Percentiles rank a stretch among this genome's conserved stretches.
Conservation (phyloP, 2,797 vertebrate genomes). For the Aldrovandia affinis region DNA sequence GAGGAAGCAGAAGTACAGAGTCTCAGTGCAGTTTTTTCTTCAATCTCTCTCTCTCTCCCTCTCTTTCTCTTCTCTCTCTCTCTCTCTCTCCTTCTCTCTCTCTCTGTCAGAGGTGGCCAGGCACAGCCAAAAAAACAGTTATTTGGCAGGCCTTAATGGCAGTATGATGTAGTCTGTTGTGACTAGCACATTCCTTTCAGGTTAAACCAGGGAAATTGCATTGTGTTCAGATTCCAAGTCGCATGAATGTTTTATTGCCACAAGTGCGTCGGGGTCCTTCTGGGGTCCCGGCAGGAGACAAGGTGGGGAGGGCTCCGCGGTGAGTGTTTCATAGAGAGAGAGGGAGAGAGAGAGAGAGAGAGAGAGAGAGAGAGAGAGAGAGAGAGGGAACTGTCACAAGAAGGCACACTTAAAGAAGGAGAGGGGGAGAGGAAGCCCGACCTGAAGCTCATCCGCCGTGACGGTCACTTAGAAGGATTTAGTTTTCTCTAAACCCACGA, state of each 20-base stretch:
- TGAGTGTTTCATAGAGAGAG: constrained; percentile 60
- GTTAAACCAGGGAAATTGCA: constrained; percentile 85
- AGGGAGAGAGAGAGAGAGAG: constrained; percentile 64
- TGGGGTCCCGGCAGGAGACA: constrained; percentile 56
- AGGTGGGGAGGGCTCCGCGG: constrained; percentile 44
- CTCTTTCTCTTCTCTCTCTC: constrained; percentile 68
- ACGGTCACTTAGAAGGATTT: constrained; percentile 93
- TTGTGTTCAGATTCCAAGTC: constrained; percentile 86
- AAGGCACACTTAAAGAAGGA: constrained; percentile 25
- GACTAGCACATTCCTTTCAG: constrained; percentile 86
- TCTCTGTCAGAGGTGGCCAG: constrained; percentile 74
- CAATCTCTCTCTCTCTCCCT: constrained; percentile 37
- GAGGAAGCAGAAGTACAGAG: constrained; percentile 71
- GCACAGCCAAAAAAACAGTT: constrained; percentile 79
- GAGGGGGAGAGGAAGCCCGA: constrained; percentile 71
- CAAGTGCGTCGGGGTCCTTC: constrained; percentile 77
- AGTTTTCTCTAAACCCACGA: constrained; percentile 81
- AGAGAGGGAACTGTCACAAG: constrained; percentile 42
- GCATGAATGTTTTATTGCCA: constrained; percentile 89
- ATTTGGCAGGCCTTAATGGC: constrained; percentile 80
- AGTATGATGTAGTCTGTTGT: constrained; percentile 85
- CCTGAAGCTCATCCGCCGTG: constrained; percentile 81
- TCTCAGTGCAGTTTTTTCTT: too few species aligned
- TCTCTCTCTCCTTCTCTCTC: constrained; percentile 61
- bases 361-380: constrained; percentile 62